Evolutionary conservation across 2,113 vertebrate species (phyloP), one percentile per base, ranked within the genome.

Genomic region (Turnix velox): DNA sequence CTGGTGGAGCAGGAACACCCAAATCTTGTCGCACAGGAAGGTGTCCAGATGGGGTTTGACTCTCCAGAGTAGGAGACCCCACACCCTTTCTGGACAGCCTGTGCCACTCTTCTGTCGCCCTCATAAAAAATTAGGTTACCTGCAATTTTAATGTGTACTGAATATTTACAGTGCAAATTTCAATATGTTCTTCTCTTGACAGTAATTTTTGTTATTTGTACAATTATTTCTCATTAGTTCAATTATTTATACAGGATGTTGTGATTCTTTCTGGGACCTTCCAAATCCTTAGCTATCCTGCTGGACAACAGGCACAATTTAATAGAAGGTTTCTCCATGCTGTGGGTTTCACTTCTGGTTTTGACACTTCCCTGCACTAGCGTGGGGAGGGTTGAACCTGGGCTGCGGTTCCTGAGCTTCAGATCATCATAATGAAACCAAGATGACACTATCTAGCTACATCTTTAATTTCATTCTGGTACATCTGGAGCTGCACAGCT

Each of bases 321-420:
- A 33, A 39, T 12, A 27, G 7, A 23, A 83, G 63, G 27, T 93
- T 88, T 89, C 79, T 43, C 33, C 76, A 3, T 35, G 25, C 51
- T 59, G 28, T 22, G 71, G 73, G 79, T 67, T 90, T 93, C 59
- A 28, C 76, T 93, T 92, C 76, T 96, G 68, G 7, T 94, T 94
- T 88, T 85, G 80, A 30, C 33, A 2, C 76, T 92, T 92, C 63
- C 83, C 10, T 4, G 57, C 3, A 20, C 45, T 45, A 52, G 18
- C 58, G 6, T 3, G 7, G 87, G 9, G 9, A 40, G 40, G 45
- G 42, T 39, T 52, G 82, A 65, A 31, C 76, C 48, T 55, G 30
- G 7, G 18, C 55, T 85, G 58, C 54, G 77, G 30, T 58, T 84
- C 35, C 8, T 23, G 43, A 77, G 75, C 66, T 81, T 65, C 52